Conservation (phyloP, 2,113 vertebrate genomes). For the Chinchilla lanigera region DNA sequence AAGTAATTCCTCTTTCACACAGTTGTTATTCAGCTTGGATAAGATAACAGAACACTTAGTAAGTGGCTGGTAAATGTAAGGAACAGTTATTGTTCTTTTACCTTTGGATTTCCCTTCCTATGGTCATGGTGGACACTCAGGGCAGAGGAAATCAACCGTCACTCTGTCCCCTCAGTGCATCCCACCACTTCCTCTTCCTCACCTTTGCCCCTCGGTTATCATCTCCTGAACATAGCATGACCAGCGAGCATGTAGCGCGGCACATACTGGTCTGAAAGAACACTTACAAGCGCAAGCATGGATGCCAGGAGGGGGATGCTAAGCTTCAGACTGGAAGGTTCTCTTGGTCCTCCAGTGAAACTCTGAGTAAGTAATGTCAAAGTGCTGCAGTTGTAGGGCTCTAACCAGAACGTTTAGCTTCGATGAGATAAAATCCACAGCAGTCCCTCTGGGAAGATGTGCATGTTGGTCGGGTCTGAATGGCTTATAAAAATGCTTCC, state of each 20-base stretch:
- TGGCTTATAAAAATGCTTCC: neutral
- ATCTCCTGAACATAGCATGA: no score
- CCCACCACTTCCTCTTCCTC: no score
- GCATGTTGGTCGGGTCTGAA: neutral
- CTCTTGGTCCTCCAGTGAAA: neutral
- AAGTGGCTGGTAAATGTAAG: neutral
- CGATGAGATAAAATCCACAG: neutral
- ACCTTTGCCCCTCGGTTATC: no score
- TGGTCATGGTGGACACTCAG: neutral
- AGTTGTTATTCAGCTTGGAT: neutral
- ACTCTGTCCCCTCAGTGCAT: neutral
- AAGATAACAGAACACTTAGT: neutral
- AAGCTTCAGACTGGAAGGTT: neutral
- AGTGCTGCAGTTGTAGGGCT: neutral
- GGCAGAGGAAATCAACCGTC: neutral
- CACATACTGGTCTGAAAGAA: no score
- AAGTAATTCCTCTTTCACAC: neutral
- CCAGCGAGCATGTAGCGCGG: no score
- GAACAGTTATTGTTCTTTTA: neutral
- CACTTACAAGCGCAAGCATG: no score
- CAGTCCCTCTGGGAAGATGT: neutral
- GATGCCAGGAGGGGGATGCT: no score
- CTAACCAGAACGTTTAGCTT: neutral
- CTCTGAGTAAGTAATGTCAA: neutral
- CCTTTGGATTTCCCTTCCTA: neutral